A percentile compares a stretch with the other conserved stretches of the same genome.
These are phyloP conservation scores for Phrynocephalus versicolor DNA, from an alignment of 2,113 vertebrate genomes.

Conservation along the genomic window DNA sequence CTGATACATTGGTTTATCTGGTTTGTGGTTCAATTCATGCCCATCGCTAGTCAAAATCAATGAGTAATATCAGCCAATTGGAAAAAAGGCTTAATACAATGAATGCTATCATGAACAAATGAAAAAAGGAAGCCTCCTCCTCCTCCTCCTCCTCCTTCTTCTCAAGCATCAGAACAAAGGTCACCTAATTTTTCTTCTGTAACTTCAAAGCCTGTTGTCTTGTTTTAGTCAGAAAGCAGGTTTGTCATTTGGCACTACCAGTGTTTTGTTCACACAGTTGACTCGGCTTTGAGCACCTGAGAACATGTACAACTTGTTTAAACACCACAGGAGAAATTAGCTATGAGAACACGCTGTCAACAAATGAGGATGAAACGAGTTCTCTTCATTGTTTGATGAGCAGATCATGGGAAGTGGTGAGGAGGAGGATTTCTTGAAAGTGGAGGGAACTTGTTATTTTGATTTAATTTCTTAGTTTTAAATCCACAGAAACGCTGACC, in stretches of 20 bases:
- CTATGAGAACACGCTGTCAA: constrained; percentile 58
- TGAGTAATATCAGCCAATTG: background rate
- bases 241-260: constrained; percentile 67
- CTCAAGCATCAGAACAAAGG: background rate
- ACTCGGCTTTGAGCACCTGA: constrained; percentile 75
- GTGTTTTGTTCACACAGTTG: constrained; percentile 75
- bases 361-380: constrained; percentile 64
- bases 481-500: background rate
- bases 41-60: background rate
- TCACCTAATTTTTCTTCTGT: background rate
- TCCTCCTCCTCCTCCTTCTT: background rate
- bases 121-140: too few relatives aligned
- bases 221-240: constrained; percentile 58
- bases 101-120: background rate
- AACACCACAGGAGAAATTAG: constrained; percentile 72
- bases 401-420: background rate
- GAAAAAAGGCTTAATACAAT: background rate
- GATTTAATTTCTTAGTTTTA: background rate
- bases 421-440: background rate
- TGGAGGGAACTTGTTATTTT: background rate
- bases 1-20: too few relatives aligned
- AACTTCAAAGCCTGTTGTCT: constrained; percentile 34
- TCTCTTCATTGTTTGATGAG: constrained; percentile 9
- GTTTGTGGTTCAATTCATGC: too few relatives aligned
- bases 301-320: constrained; percentile 70